Base-by-base conservation (phyloP, 2,113 vertebrate genomes). In the Hipposideros armiger region DNA sequence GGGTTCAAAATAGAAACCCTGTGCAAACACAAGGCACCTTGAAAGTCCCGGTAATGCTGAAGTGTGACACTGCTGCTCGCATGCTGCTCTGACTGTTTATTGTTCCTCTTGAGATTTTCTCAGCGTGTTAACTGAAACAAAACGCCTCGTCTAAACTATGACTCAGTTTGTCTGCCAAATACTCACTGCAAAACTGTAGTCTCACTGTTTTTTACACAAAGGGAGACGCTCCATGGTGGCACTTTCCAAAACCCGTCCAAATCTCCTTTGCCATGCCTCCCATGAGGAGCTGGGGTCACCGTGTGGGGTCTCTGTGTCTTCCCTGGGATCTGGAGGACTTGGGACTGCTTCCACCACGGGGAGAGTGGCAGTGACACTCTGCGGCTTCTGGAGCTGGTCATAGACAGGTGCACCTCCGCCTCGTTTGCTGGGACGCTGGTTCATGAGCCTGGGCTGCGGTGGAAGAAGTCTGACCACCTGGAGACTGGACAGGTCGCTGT, bases 391-490 rank as follows among this genome's bases (percentile, higher is more conserved):
- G 62, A 80, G 56, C 28, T 16, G 17, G 16, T 26, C 54, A 54
- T 8, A 47, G 22, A 36, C 2, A 15, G 7, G 7, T 42, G 32
- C 40, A 54, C 4, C 50, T n/a, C 24, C 0, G 0, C 47, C 7
- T 30, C 10, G 4, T 8, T 14, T 20, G 22, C 36, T 69, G 16
- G 28, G 32, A 94, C 36, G 67, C 40, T 4, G 5, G 11, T 58
- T 70, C 42, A 20, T 7, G 90, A 22, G 9, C 24, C 56, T 40
- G 9, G 54, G 64, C 47, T 22, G 2, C 40, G 6, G 2, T 15
- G 16, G n/a, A 52, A 36, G 8, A 90, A 58, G 56, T 40, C 3
- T 17, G 32, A 26, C 16, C 47, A 42, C 20, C 30, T 7, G 0
- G 0, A 24, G 7, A 14, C 9, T 8, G 8, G 52, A 42, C 10